phyloP scores from a whole-genome alignment of 2,113 vertebrate genomes.

The Hydrolagus affinis region DNA sequence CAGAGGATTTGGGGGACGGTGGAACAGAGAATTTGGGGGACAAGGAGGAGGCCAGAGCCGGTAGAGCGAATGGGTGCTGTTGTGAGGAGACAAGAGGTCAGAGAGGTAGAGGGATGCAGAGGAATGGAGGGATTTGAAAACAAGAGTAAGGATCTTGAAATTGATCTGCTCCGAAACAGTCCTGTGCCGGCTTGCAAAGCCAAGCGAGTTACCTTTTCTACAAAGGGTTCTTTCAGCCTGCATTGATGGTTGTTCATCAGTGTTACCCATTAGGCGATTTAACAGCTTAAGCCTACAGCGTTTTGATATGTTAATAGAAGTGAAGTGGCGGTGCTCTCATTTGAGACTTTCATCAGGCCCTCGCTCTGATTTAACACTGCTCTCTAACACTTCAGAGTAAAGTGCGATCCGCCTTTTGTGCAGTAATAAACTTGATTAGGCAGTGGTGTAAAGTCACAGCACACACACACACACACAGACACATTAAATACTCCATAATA shows the following conservation, averaged over 20 bases:
- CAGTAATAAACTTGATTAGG: background rate
- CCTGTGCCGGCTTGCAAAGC: constrained; percentile 7
- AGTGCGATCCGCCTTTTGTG: background rate
- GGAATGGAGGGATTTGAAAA: too few relatives aligned
- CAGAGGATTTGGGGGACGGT: too few relatives aligned
- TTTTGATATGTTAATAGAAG: constrained; percentile 29
- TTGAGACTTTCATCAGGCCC: background rate
- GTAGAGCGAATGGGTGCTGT: too few relatives aligned
- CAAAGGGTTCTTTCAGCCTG: constrained; percentile 7
- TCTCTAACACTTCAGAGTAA: background rate
- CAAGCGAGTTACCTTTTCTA: background rate
- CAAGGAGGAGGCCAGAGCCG: too few relatives aligned
- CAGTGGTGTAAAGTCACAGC: background rate
- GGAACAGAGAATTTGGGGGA: too few relatives aligned
- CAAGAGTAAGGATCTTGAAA: too few relatives aligned
- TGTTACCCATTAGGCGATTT: constrained; percentile 9
- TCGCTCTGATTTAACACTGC: constrained; percentile 1
- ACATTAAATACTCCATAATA: too few relatives aligned
- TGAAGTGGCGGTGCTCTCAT: constrained; percentile 23
- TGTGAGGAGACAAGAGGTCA: too few relatives aligned
- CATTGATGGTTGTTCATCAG: constrained; percentile 25
- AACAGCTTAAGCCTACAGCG: constrained; percentile 23
- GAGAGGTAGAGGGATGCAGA: too few relatives aligned
- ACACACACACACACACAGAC: background rate
- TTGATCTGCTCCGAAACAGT: too few relatives aligned